phyloP scores from a whole-genome alignment of 2,888 invertebrate genomes.

The Agrotis exclamationis region DNA sequence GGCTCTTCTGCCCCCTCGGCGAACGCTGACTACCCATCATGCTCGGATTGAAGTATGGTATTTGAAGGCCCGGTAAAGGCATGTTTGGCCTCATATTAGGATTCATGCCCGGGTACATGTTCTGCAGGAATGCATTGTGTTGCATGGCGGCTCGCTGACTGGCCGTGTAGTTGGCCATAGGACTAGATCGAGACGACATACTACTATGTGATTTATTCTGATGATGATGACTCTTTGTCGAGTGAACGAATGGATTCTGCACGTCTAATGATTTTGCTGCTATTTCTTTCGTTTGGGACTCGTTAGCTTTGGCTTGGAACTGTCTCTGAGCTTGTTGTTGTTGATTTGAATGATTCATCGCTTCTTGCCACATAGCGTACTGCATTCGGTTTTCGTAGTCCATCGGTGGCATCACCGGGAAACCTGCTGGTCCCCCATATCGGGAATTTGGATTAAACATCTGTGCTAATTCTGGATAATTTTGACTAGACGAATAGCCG shows the following conservation, averaged over 20 bases:
- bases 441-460: slow-evolving; percentile 84
- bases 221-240: slow-evolving; percentile 84
- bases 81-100: slow-evolving; percentile 80
- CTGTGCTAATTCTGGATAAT: slow-evolving; percentile 89
- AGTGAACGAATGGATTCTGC: slow-evolving; percentile 86
- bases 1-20: slow-evolving; percentile 85
- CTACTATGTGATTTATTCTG: slow-evolving; percentile 79
- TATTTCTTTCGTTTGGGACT: slow-evolving; percentile 81
- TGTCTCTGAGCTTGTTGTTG: slow-evolving; percentile 77
- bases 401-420: slow-evolving; percentile 85
- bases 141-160: slow-evolving; percentile 78
- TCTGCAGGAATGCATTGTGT: slow-evolving; percentile 78
- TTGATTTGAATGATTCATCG: slow-evolving; percentile 90
- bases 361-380: slow-evolving; percentile 94
- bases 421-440: slow-evolving; percentile 84
- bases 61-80: slow-evolving; percentile 83
- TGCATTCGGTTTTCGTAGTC: slow-evolving; percentile 91
- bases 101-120: slow-evolving; percentile 85
- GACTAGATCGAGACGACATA: slow-evolving; percentile 88
- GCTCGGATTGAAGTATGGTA: slow-evolving; percentile 85
- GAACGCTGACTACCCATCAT: slow-evolving; percentile 83
- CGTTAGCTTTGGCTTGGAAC: slow-evolving; percentile 76
- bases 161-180: slow-evolving; percentile 85
- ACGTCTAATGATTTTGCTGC: slow-evolving; percentile 83
- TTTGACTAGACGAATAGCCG: slow-evolving; percentile 87